Evolutionary conservation across 2,888 invertebrate genomes (phyloP), one percentile per base, ranked within the genome.

Genomic region (Drosophila prostipennis): DNA sequence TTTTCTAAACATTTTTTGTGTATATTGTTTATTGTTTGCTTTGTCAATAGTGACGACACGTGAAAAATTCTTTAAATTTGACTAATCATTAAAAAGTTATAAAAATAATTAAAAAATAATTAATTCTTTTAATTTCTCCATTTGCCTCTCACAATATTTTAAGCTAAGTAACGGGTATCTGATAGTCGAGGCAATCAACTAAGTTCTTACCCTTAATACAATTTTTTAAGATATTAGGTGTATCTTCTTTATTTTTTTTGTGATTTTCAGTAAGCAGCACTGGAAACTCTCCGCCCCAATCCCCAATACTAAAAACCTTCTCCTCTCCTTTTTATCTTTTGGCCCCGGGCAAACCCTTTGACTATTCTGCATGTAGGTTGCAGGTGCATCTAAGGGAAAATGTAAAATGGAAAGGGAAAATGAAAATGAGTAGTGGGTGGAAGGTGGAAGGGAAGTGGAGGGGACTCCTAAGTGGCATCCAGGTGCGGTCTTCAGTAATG

Each of bases 361-460:
- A 60, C 40, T 48, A n/a, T 60, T 34, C 13, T 49, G 36, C 61
- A 63, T 63, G 46, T 59, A 59, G 61, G 60, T 49, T 63, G 16
- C 61, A 60, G 61, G 48, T 63, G 61, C 61, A 63, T 59, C 61
- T 34, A 10, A 34, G 59, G 46, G 59, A 39, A 56, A 57, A 56
- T 57, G 45, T 6, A 2, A 60, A 49, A 32, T 13, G 39, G 10
- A 58, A 4, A 32, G 23, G 14, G 11, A 49, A 37, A 56, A 23
- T 23, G 49, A 37, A 49, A 26, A 56, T 13, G 14, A 19, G 11
- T 4, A 2, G 34, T 14, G 45, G 29, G 26, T 26, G n/a, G n/a
- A 26, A 4, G 3, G 37, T 14, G 32, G 10, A 32, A 11, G 3
- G 29, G n/a, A 6, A 26, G 1, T 26, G 14, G 23, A 39, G 10